Evolutionary conservation across 2,797 vertebrate genomes (phyloP).

Genomic region (Cynodonichthys magdalenae): DNA sequence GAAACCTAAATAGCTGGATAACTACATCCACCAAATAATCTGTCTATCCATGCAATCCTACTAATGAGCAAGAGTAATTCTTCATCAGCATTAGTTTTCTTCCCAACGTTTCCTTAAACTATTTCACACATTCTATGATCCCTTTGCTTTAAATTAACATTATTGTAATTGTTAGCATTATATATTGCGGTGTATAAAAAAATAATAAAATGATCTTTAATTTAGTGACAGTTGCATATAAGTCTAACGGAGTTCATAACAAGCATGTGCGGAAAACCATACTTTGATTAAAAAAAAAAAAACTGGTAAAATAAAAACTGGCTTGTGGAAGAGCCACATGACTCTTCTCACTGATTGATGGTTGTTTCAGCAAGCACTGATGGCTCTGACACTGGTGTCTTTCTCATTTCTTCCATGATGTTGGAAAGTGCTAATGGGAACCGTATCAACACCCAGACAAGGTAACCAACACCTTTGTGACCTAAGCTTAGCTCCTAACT

Average conservation of each 20-base stretch:
- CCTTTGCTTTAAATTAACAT: no score
- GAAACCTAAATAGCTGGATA: conserved; percentile 26
- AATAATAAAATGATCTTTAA: background rate
- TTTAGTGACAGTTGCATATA: conserved; percentile 15
- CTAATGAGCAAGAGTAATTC: background rate
- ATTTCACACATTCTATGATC: no score
- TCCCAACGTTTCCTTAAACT: background rate
- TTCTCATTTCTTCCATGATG: conserved; percentile 51
- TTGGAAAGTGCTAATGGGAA: conserved; percentile 59
- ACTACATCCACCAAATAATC: conserved; percentile 10
- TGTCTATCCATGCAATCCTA: background rate
- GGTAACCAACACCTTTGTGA: conserved; percentile 54
- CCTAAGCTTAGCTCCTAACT: conserved; percentile 57
- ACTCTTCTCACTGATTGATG: conserved; percentile 41
- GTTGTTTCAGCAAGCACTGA: conserved; percentile 38
- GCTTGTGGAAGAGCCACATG: conserved; percentile 25
- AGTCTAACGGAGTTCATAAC: background rate
- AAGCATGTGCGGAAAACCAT: no score
- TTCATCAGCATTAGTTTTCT: background rate
- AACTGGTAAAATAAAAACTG: conserved; percentile 37
- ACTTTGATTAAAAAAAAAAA: background rate
- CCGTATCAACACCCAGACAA: conserved; percentile 60
- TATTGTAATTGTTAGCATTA: background rate
- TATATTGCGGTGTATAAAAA: background rate
- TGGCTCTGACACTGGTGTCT: conserved; percentile 46